Base-by-base conservation (phyloP, 2,888 invertebrate species). In the Lycia hirtaria region DNA sequence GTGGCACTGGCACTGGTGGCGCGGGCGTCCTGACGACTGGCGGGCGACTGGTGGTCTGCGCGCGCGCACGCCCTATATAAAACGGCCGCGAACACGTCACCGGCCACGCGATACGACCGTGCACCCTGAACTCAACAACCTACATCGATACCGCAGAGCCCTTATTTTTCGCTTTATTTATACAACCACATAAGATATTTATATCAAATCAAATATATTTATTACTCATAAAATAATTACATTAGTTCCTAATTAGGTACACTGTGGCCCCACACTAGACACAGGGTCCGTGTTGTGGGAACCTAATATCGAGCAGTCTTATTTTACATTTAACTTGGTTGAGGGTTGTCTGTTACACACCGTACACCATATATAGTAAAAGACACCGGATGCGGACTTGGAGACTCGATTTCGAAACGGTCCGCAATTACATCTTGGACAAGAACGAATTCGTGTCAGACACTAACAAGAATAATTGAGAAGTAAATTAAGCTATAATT, bases 41-140 rank as follows among this genome's bases (percentile, higher is more conserved):
- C 81, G 81, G 90, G 94, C 94, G 94, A 93, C 94, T 94, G 93
- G 88, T 88, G 92, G 94, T 94, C 94, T 94, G 90, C 85, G 84
- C 85, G 82, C 78, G 85, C 85, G 86, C 80, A 72, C 87, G 87
- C 76, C 87, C 88, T 86, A 89, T 92, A 81, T 92, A 91, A 90
- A 85, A 87, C 85, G 87, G 85, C 85, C 80, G 83, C 77, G 80
- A 78, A 79, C 86, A 87, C 89, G 88, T 88, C 91, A 89, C 69
- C 81, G 76, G 47, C 84, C 90, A 89, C 90, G 91, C 91, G 85
- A 76, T 63, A 65, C 75, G 73, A 61, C 81, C 90, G 87, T 91
- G 91, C 83, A 84, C 85, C 87, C 85, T 82, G 84, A 80, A 81
- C 85, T 80, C 80, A 43, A 80, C 79, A 80, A 76, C 85, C 81